A percentile compares a stretch with the other conserved stretches of the same genome.
Evolutionary conservation across 2,888 invertebrate species (phyloP).

Genomic region (Phorcus lineatus): DNA sequence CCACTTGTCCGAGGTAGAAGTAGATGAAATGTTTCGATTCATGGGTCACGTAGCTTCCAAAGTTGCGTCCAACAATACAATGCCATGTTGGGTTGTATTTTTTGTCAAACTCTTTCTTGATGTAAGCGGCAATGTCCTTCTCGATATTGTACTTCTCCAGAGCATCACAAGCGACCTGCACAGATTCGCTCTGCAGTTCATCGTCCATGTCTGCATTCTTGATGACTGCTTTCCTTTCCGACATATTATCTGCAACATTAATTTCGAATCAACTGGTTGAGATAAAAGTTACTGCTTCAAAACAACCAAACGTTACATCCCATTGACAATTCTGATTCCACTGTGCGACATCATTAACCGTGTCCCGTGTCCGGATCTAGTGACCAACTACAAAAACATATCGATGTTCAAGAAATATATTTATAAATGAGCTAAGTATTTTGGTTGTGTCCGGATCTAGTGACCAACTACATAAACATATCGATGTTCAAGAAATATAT

Average conservation of each 20-base stretch:
- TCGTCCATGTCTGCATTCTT: conserved; percentile 99
- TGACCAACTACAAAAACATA: too few relatives aligned
- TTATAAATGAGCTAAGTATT: too few relatives aligned
- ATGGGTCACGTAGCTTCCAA: conserved; percentile 85
- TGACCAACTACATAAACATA: too few relatives aligned
- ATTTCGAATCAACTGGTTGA: too few relatives aligned
- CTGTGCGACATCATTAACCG: too few relatives aligned
- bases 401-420: too few relatives aligned
- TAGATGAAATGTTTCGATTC: conserved; percentile 99
- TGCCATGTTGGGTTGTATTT: conserved; percentile 99
- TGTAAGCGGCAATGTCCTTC: conserved; percentile 99
- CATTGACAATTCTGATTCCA: too few relatives aligned
- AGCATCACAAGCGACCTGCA: conserved; percentile 98
- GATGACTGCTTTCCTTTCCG: conserved; percentile 91
- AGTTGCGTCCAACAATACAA: conserved; percentile 98
- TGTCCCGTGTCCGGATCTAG: too few relatives aligned
- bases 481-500: too few relatives aligned
- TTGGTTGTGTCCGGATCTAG: too few relatives aligned
- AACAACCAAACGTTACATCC: too few relatives aligned
- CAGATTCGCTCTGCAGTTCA: conserved; percentile 99
- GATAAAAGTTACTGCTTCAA: too few relatives aligned
- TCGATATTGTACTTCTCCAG: conserved; percentile 99
- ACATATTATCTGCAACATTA: conserved; percentile 39
- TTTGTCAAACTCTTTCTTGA: conserved; percentile 99
- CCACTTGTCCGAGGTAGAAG: conserved; percentile 98